Evolutionary conservation across 2,113 vertebrate genomes (phyloP), one percentile per base, ranked within the genome.

Genomic region (Oryzias celebensis): DNA sequence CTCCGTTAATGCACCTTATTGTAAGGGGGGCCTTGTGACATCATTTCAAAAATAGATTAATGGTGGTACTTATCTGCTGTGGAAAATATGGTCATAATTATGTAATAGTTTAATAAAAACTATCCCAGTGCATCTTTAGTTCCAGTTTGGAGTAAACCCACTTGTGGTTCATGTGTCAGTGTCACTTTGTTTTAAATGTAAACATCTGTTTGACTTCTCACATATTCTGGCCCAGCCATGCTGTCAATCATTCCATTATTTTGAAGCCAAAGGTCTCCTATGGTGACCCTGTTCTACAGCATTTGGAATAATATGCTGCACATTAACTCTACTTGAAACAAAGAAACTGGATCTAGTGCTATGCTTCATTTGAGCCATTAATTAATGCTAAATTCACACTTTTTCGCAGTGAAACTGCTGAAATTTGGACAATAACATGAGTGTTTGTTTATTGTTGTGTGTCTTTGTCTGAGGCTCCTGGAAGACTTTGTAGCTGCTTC

Each of bases 201-300:
- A 36, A 36, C 36, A 36, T 36, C 36, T 36, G 36, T 36, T 36
- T 36, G 36, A 36, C 36, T 36, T 36, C 7, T 36, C 36, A 36
- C 10, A 36, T 36, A 10, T 1, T 60, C 15, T 23, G n/a, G 65
- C 50, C 54, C 41, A 26, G 44, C 46, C 2, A 23, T 62, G 66
- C 51, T 58, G 58, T 46, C 48, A 70, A 62, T 36, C 36, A 36
- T 36, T 12, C 10, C 36, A 36, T 36, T 36, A 36, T 12, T 2
- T 12, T 65, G 61, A 57, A 56, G 26, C 22, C 41, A 41, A 78
- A 80, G 66, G 55, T 65, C 54, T 71, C 18, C 24, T 54, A 58
- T 22, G 14, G 65, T 28, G 65, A 82, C 77, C 74, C 5, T 3
- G 41, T 51, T 67, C 61, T 57, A 42, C 69, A 58, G 71, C 0